A percentile compares a stretch with the other conserved stretches of the same genome.
Conservation (phyloP, 2,113 vertebrate species). For the Sinocyclocheilus grahami region DNA sequence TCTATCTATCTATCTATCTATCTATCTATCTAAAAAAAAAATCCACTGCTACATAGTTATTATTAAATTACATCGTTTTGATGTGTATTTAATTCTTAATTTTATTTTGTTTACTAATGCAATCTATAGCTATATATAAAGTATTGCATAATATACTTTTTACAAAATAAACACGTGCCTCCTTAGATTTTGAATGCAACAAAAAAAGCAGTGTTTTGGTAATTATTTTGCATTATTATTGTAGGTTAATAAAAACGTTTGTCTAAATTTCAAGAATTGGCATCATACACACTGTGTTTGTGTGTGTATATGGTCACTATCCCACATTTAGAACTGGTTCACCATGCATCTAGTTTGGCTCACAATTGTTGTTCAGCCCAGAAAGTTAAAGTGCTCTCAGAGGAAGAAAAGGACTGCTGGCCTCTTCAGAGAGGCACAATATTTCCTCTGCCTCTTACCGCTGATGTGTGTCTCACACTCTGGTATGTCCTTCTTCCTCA, state of each 20-base stretch:
- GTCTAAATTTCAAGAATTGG: neutral
- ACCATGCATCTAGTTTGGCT: slow-evolving; percentile 5
- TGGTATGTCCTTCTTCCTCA: slow-evolving; percentile 22
- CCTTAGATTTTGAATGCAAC: neutral
- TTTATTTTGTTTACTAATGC: neutral
- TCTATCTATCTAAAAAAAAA: too few relatives aligned
- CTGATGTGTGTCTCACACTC: slow-evolving; percentile 22
- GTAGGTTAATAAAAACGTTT: neutral
- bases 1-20: neutral
- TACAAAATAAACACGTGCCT: too few relatives aligned
- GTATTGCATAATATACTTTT: neutral
- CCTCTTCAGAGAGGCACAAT: slow-evolving; percentile 14
- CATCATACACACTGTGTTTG: neutral
- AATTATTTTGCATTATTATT: neutral
- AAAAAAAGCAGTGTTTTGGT: neutral
- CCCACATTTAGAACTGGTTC: neutral
- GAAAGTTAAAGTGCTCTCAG: slow-evolving; percentile 19
- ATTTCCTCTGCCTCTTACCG: slow-evolving; percentile 27
- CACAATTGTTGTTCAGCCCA: slow-evolving; percentile 10
- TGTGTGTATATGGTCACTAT: neutral
- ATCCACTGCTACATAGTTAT: too few relatives aligned
- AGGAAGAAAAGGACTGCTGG: slow-evolving; percentile 25
- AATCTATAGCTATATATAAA: neutral
- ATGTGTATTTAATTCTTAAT: neutral
- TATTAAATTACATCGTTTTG: neutral